Evolutionary conservation across 2,113 vertebrate genomes (phyloP).

Genomic region (Pogona vitticeps): DNA sequence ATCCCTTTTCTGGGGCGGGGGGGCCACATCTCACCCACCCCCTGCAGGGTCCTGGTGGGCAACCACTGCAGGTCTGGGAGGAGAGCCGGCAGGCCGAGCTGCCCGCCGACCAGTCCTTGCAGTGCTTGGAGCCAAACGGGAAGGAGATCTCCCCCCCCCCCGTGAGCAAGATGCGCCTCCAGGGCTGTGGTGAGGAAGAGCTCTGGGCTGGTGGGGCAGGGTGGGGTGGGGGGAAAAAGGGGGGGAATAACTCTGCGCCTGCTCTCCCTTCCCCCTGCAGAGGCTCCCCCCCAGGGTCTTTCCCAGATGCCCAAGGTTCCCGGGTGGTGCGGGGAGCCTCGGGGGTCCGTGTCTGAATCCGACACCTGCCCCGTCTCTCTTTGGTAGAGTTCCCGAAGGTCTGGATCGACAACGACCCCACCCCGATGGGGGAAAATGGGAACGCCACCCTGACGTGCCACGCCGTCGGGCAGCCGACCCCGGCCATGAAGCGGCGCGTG

Average conservation of each 20-base stretch:
- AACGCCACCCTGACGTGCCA: conserved; percentile 67
- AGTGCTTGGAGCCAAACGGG: conserved; percentile 70
- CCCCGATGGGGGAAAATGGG: conserved; percentile 66
- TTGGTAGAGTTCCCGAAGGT: conserved; percentile 60
- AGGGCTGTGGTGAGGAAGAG: conserved; percentile 67
- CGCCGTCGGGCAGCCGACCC: conserved; percentile 16
- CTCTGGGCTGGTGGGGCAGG: no score
- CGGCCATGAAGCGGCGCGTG: conserved; percentile 55
- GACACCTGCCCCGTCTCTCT: not conserved
- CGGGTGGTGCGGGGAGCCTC: no score
- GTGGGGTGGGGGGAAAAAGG: no score
- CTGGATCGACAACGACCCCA: conserved; percentile 60
- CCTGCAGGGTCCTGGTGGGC: conserved; percentile 81
- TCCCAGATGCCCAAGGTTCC: no score
- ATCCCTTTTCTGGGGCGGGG: not conserved
- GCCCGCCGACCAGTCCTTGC: conserved; percentile 76
- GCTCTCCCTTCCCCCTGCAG: no score
- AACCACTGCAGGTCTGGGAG: conserved; percentile 91
- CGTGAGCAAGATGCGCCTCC: conserved; percentile 30
- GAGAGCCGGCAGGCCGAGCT: conserved; percentile 61
- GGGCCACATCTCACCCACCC: no score
- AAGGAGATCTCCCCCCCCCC: conserved; percentile 35
- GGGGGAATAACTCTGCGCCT: no score
- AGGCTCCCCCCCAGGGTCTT: no score
- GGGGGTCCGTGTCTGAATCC: no score